Base-by-base conservation (phyloP, 2,888 invertebrate species). In the Aricia artaxerxes region DNA sequence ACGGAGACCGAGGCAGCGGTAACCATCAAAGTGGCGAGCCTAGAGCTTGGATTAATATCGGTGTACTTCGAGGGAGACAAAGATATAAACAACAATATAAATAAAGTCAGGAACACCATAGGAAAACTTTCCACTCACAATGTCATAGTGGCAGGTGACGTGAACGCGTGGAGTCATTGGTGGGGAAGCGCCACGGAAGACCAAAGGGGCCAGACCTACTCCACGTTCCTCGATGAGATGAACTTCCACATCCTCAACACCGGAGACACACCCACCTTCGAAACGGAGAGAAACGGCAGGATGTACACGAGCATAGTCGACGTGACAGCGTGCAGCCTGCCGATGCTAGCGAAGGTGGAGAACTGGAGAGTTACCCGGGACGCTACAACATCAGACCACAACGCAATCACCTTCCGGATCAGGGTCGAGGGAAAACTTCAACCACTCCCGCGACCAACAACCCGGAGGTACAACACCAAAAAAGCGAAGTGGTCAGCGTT, bases 201-300 rank as follows among this genome's bases (percentile, higher is more conserved):
- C 31, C 31, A 61, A 0, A 73, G 82, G 53, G 84, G 84, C 0
- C 82, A 82, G 0, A 78, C 78, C 0, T 6, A 82, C 49, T 7
- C 75, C 0, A 80, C 79, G 0, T 7, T 79, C 4, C 49, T 84
- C 0, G 78, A 82, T 0, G 82, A 85, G 5, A 44, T 80, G 35
- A 72, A 69, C n/a, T 35, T 84, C 24, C 81, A 85, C 38, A 77
- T 85, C 7, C 80, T 86, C 0, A 86, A 86, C 79, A 72, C 35
- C 0, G 85, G 85, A 0, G 53, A 80, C 1, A 82, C 64, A 0
- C 85, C 86, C 0, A 85, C 85, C 0, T 86, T 85, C 77, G 80
- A 84, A 44, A 84, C 84, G 0, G 40, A 83, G 1, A 80, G 85
- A 40, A 82, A 78, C 49, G 9, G 49, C 49, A 49, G 9, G 49